phyloP scores from a whole-genome alignment of 2,888 invertebrate species.

The Phragmatobia fuliginosa region DNA sequence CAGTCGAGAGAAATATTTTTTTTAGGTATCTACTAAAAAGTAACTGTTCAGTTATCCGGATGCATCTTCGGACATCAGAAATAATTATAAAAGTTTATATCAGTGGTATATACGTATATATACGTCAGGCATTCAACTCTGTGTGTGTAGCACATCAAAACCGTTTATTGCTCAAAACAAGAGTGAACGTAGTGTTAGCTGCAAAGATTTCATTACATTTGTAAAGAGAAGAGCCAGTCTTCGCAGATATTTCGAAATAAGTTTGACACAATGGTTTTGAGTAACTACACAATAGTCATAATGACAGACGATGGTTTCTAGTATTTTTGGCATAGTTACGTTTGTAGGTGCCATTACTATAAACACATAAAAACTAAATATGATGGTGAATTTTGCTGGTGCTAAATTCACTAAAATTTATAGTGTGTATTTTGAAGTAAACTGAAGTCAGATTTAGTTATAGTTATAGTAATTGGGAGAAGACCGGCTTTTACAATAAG shows the following conservation, averaged over 20 bases:
- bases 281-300: slow-evolving; percentile 38
- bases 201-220: slow-evolving; percentile 22
- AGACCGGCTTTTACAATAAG: slow-evolving; percentile 55
- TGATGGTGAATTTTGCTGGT: slow-evolving; percentile 12
- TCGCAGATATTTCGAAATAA: slow-evolving; percentile 37
- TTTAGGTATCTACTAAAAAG: neutral
- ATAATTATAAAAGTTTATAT: neutral
- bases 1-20: neutral
- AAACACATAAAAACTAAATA: slow-evolving; percentile 24
- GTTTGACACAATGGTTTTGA: slow-evolving; percentile 32
- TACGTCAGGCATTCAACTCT: neutral
- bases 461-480: slow-evolving; percentile 55
- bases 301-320: slow-evolving; percentile 37
- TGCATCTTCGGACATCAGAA: neutral
- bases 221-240: slow-evolving; percentile 29
- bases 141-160: neutral
- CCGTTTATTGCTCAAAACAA: slow-evolving; percentile 5
- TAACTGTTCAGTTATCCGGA: neutral
- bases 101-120: neutral
- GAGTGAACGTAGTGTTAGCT: slow-evolving; percentile 8
- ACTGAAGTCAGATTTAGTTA: slow-evolving; percentile 19
- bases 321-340: slow-evolving; percentile 47
- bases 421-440: slow-evolving; percentile 15
- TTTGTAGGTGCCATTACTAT: slow-evolving; percentile 25
- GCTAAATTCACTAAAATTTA: slow-evolving; percentile 33